Evolutionary conservation across 2,113 vertebrate species (phyloP).

Genomic region (Trematomus loennbergii): DNA sequence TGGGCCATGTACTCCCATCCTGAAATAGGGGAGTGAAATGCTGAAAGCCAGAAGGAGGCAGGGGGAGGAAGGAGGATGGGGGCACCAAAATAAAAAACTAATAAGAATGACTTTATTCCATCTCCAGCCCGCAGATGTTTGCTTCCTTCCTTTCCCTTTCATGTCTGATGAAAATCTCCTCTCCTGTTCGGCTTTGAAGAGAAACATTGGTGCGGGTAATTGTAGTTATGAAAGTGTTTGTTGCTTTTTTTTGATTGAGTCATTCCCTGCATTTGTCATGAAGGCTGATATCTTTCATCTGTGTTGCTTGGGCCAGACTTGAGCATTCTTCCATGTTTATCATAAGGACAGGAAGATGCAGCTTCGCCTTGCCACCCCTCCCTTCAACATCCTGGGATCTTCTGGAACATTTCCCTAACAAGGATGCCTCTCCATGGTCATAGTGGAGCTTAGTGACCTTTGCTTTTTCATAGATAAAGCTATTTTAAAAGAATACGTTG

Average conservation of each 20-base stretch:
- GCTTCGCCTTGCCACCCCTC: slow-evolving; percentile 72
- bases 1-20: slow-evolving; percentile 86
- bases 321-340: slow-evolving; percentile 75
- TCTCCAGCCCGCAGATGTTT: slow-evolving; percentile 77
- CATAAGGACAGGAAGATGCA: slow-evolving; percentile 77
- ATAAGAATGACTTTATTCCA: slow-evolving; percentile 81
- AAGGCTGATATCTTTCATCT: slow-evolving; percentile 76
- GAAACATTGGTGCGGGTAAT: slow-evolving; percentile 63
- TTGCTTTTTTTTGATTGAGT: slow-evolving; percentile 78
- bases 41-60: slow-evolving; percentile 65
- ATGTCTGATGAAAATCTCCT: slow-evolving; percentile 77
- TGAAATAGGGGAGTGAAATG: slow-evolving; percentile 80
- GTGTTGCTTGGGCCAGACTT: slow-evolving; percentile 58
- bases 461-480: neutral
- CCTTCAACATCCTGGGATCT: slow-evolving; percentile 79
- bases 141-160: slow-evolving; percentile 81
- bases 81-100: slow-evolving; percentile 80
- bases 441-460: slow-evolving; percentile 53
- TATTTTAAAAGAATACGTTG: too few relatives aligned
- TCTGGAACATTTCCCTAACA: slow-evolving; percentile 62
- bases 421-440: slow-evolving; percentile 52
- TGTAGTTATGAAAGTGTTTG: slow-evolving; percentile 79
- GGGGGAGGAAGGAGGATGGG: slow-evolving; percentile 56
- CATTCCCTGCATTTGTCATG: slow-evolving; percentile 74
- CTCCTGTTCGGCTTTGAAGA: slow-evolving; percentile 63